Evolutionary conservation across 2,113 vertebrate species (phyloP).

Genomic region (Saimiri boliviensis): DNA sequence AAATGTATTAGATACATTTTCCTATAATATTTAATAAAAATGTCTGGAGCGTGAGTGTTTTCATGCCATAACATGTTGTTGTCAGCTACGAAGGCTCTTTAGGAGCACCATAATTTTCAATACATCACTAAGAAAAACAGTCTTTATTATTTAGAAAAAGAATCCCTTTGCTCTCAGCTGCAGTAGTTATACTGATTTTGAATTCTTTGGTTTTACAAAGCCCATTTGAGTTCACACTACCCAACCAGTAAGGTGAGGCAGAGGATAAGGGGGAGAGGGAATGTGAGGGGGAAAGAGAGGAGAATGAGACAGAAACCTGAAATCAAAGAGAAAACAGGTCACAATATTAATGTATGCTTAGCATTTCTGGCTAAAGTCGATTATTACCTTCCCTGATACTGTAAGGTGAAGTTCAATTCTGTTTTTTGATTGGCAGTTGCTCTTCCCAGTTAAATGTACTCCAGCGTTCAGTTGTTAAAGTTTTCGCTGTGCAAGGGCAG

Average conservation of each 20-base stretch:
- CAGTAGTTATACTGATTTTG: background rate
- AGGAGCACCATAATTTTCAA: background rate
- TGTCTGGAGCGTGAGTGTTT: background rate
- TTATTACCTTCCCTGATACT: background rate
- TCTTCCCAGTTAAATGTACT: background rate
- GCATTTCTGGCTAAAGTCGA: background rate
- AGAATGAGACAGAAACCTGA: background rate
- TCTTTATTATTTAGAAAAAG: background rate
- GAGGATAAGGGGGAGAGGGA: background rate
- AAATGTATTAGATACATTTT: slow-evolving; percentile 63
- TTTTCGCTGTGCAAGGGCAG: background rate
- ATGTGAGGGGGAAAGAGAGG: background rate
- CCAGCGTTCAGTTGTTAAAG: background rate
- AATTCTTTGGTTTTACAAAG: background rate
- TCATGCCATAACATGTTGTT: background rate
- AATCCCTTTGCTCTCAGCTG: background rate
- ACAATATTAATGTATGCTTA: background rate
- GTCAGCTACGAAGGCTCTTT: background rate
- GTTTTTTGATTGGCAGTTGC: background rate
- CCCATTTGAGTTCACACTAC: background rate
- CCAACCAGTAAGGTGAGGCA: background rate
- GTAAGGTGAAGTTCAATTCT: background rate
- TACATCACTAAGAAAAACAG: background rate
- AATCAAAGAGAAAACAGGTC: background rate
- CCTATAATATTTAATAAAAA: background rate